A percentile compares a stretch with the other conserved stretches of the same genome.
Evolutionary conservation across 1,140 invertebrate species (phyloP).

Genomic region (Cephus cinctus): DNA sequence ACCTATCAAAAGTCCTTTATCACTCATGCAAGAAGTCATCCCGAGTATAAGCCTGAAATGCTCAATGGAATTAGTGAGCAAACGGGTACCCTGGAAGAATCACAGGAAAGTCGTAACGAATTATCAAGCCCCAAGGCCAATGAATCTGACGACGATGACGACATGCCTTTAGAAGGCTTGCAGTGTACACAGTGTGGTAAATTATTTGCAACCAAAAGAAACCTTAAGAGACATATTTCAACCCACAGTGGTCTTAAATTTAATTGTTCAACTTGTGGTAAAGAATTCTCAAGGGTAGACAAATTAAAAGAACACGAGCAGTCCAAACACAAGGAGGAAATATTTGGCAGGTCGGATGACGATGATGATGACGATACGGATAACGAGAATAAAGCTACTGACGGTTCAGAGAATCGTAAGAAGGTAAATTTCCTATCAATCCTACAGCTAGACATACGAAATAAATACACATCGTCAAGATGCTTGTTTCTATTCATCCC

Average conservation of each 20-base stretch:
- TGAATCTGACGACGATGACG: slow-evolving; percentile 21
- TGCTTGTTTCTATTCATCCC: background rate
- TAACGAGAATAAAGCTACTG: slow-evolving; percentile 31
- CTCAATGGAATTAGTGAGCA: slow-evolving; percentile 4
- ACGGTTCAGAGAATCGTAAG: slow-evolving; percentile 22
- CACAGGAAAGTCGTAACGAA: background rate
- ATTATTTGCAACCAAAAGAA: slow-evolving; percentile 43
- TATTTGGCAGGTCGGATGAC: slow-evolving; percentile 31
- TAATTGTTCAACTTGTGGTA: slow-evolving; percentile 39
- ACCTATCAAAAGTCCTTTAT: slow-evolving; percentile 41
- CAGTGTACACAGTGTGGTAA: slow-evolving; percentile 48
- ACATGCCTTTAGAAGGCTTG: slow-evolving; percentile 27
- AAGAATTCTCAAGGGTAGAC: slow-evolving; percentile 44
- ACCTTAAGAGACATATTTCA: slow-evolving; percentile 43
- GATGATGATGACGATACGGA: slow-evolving; percentile 31
- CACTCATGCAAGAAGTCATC: slow-evolving; percentile 39
- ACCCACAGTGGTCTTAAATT: slow-evolving; percentile 45
- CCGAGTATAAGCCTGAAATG: slow-evolving; percentile 28
- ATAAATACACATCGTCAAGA: no score
- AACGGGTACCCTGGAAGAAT: slow-evolving; percentile 4
- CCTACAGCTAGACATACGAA: background rate
- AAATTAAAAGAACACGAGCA: slow-evolving; percentile 47
- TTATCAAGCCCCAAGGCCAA: slow-evolving; percentile 14
- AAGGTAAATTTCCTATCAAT: slow-evolving; percentile 22
- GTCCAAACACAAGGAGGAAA: slow-evolving; percentile 40